Percentiles rank a stretch among this genome's conserved stretches.
These are phyloP conservation scores for Molanna angustata DNA, from an alignment of 2,888 invertebrate species.

Conservation along the genomic window DNA sequence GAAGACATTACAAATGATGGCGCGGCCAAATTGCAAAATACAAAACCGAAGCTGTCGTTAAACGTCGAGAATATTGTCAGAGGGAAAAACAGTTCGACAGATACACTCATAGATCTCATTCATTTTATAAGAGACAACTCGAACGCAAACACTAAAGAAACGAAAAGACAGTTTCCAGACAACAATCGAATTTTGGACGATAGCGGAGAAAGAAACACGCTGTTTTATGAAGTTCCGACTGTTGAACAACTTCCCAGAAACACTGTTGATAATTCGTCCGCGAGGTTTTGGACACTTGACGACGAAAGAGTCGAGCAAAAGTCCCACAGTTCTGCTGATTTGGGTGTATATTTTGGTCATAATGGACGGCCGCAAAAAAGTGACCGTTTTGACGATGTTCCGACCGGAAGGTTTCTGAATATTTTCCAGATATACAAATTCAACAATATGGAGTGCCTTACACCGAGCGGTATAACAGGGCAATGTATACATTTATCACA, in stretches of 20 bases:
- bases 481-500: conserved; percentile 67
- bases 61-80: not conserved
- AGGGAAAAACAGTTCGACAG: not conserved
- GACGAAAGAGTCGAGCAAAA: too few relatives aligned
- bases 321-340: too few relatives aligned
- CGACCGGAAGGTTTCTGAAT: conserved; percentile 55
- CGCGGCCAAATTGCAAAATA: not conserved
- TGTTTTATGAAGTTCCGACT: conserved; percentile 16
- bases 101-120: not conserved
- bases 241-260: conserved; percentile 6
- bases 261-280: too few relatives aligned
- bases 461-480: conserved; percentile 61
- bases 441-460: conserved; percentile 60
- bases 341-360: too few relatives aligned
- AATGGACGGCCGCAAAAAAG: too few relatives aligned
- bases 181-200: conserved; percentile 5
- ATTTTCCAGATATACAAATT: conserved; percentile 71
- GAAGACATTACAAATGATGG: not conserved
- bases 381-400: too few relatives aligned
- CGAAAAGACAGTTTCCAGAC: not conserved
- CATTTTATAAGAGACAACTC: conserved; percentile 1
- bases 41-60: not conserved
- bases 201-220: not conserved
- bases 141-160: not conserved
- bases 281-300: too few relatives aligned